A percentile compares a stretch with the other conserved stretches of the same genome.
phyloP scores from a whole-genome alignment of 1,140 invertebrate species.

The Cydia strobilella region DNA sequence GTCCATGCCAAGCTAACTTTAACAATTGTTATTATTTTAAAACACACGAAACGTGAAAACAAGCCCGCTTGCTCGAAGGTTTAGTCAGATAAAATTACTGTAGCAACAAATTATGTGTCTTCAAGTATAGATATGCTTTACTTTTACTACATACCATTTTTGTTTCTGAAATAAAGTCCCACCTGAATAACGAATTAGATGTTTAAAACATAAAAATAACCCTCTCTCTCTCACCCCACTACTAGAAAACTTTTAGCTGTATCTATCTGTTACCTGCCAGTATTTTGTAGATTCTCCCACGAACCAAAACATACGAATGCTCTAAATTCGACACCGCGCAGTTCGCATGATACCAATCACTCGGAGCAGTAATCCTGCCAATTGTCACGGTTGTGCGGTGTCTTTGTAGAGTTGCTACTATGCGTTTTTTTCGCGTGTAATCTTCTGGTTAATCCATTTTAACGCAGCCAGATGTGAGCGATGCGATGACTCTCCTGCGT shows the following conservation, averaged over 20 bases:
- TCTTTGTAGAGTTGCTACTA: constrained; percentile 54
- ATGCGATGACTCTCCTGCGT: constrained; percentile 40
- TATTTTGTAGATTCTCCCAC: constrained; percentile 19
- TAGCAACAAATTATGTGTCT: neutral
- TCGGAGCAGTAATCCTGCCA: constrained; percentile 61
- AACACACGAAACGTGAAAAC: constrained; percentile 20
- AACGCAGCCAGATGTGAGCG: constrained; percentile 73
- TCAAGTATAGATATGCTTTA: neutral
- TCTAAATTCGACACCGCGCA: constrained; percentile 40
- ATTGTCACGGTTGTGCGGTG: constrained; percentile 73
- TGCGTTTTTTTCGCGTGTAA: constrained; percentile 70
- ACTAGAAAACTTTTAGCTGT: neutral
- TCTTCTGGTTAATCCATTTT: constrained; percentile 76
- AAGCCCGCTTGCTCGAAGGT: constrained; percentile 31
- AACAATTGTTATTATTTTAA: constrained; percentile 44
- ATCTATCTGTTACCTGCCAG: neutral
- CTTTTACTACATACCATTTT: no score
- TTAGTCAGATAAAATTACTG: constrained; percentile 15
- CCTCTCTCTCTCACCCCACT: neutral
- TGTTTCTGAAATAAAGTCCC: no score
- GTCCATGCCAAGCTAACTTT: constrained; percentile 66
- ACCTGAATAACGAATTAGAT: neutral
- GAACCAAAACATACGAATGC: constrained; percentile 30
- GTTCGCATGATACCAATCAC: constrained; percentile 30
- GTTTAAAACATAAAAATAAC: neutral